phyloP scores from a whole-genome alignment of 2,888 invertebrate genomes.

The Sussaba pulchella region DNA sequence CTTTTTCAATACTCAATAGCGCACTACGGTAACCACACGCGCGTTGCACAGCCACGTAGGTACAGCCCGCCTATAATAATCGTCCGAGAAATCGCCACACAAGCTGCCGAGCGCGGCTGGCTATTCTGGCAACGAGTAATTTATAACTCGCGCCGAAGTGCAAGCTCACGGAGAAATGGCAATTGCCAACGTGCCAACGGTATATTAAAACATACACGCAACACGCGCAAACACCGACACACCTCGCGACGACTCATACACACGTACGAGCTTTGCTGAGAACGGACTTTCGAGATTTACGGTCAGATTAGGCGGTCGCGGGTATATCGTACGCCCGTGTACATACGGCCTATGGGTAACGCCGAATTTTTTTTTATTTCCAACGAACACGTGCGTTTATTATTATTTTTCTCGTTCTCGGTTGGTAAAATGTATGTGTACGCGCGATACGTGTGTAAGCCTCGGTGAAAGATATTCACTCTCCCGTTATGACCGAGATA shows the following conservation, averaged over 20 bases:
- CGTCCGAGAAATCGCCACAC: slow-evolving; percentile 20
- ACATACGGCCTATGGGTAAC: not conserved
- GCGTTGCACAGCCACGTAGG: not conserved
- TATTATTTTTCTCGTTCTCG: slow-evolving; percentile 63
- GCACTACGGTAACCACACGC: not conserved
- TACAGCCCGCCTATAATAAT: slow-evolving; percentile 25
- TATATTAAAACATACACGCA: slow-evolving; percentile 28
- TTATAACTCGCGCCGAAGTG: slow-evolving; percentile 69
- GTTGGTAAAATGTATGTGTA: slow-evolving; percentile 10
- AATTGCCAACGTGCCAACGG: slow-evolving; percentile 68
- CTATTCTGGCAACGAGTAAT: slow-evolving; percentile 57
- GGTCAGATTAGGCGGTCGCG: slow-evolving; percentile 65
- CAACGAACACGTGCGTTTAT: slow-evolving; percentile 70
- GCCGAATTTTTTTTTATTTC: slow-evolving; percentile 55
- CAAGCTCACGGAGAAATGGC: slow-evolving; percentile 72
- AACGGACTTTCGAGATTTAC: slow-evolving; percentile 66
- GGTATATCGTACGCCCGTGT: no score
- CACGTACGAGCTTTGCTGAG: not conserved
- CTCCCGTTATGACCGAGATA: slow-evolving; percentile 73
- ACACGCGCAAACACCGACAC: not conserved
- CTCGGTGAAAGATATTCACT: slow-evolving; percentile 33
- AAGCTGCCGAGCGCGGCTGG: slow-evolving; percentile 31
- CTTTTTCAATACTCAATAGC: slow-evolving; percentile 17
- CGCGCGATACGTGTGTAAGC: slow-evolving; percentile 3
- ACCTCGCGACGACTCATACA: not conserved